Evolutionary conservation across 2,888 invertebrate species (phyloP).

Genomic region (Selenia dentaria): DNA sequence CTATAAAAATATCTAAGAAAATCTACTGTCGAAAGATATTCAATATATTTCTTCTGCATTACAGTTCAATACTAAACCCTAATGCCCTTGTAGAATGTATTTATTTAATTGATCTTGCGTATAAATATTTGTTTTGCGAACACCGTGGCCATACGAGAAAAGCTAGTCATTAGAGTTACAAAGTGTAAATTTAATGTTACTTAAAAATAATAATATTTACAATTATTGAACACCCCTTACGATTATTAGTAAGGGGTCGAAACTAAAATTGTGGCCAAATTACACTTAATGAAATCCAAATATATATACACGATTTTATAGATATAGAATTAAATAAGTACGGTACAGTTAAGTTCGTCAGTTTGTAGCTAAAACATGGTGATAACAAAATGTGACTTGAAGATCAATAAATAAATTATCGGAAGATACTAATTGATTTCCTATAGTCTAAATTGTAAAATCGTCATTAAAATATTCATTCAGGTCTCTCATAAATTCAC

Average conservation of each 20-base stretch:
- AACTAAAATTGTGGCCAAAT: constrained; percentile 84
- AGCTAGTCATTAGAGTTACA: constrained; percentile 83
- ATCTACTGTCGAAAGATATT: neutral
- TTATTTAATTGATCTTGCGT: constrained; percentile 30
- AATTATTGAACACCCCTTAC: constrained; percentile 64
- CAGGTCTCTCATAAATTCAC: constrained; percentile 6
- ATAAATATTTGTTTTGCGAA: constrained; percentile 47
- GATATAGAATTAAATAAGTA: constrained; percentile 62
- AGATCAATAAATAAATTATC: constrained; percentile 26
- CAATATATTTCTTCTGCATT: constrained; percentile 1
- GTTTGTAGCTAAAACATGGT: constrained; percentile 28
- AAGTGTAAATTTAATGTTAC: constrained; percentile 77
- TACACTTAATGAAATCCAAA: constrained; percentile 81
- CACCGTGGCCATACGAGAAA: constrained; percentile 79
- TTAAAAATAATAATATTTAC: constrained; percentile 68
- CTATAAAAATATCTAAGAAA: constrained; percentile 3
- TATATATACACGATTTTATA: constrained; percentile 81
- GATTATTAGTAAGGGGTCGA: constrained; percentile 70
- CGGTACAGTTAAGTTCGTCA: constrained; percentile 33
- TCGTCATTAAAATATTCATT: constrained; percentile 2
- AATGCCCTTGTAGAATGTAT: constrained; percentile 27
- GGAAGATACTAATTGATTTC: constrained; percentile 16
- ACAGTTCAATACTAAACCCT: constrained; percentile 6
- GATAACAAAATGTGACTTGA: constrained; percentile 30
- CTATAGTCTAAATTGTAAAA: constrained; percentile 6